Base-by-base conservation (phyloP, 2,888 invertebrate genomes). In the Orthonevra nobilis region DNA sequence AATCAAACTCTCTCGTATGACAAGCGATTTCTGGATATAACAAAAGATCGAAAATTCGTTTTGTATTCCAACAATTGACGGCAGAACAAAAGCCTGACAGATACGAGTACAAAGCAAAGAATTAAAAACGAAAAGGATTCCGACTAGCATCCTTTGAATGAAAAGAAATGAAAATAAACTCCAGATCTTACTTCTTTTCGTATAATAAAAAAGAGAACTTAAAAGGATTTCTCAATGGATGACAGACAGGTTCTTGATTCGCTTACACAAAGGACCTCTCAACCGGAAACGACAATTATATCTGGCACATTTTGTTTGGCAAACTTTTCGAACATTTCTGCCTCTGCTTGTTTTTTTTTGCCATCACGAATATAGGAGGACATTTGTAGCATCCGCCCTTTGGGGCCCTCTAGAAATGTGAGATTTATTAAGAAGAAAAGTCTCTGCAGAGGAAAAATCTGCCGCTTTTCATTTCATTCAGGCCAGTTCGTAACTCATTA, bases 391-490 rank as follows among this genome's bases (percentile, higher is more conserved):
- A 9, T 4, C 17, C 14, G 54, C 34, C 54, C 19, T 20, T 15
- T 6, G 7, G 44, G 44, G 32, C n/a, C n/a, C 2, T 2, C 5
- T 9, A 23, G 58, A 64, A 70, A 66, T 70, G 70, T 40, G 60
- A 72, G 64, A 70, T 77, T 77, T 77, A 77, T 72, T 77, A 77
- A n/a, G n/a, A n/a, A n/a, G n/a, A n/a, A 77, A 70, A 61, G 58
- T 58, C 77, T 44, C 69, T 54, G 26, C 64, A 58, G 52, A 60
- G 56, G 64, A 70, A 56, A 34, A 75, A 56, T 69, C 48, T 70
- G 58, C 52, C 42, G 64, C 64, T 64, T 77, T 70, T 77, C 70
- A 60, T 64, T 64, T 58, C 46, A 64, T 77, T 54, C 56, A 52
- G 58, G 30, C 34, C 32, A 34, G 20, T 60, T 28, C 38, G 44